phyloP scores from a whole-genome alignment of 1,140 invertebrate species.

The Megalonaias nervosa region DNA sequence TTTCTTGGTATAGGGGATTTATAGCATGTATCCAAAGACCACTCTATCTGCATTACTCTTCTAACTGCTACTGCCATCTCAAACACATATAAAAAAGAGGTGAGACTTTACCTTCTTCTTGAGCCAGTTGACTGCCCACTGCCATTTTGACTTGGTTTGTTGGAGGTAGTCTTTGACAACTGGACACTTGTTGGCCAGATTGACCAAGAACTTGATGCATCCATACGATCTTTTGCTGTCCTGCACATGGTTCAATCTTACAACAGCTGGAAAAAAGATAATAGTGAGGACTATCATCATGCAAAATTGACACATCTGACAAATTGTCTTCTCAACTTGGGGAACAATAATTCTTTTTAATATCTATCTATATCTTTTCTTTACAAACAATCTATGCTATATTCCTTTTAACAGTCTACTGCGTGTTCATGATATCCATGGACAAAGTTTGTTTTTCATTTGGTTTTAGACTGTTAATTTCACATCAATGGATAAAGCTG shows the following conservation, averaged over 20 bases:
- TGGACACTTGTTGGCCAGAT: slow-evolving; percentile 67
- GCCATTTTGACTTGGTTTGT: slow-evolving; percentile 72
- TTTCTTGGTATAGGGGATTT: too few relatives aligned
- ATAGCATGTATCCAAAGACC: too few relatives aligned
- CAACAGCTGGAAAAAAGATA: slow-evolving; percentile 59
- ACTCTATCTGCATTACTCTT: too few relatives aligned
- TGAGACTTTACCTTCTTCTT: slow-evolving; percentile 66
- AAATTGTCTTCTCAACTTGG: neutral
- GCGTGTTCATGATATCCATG: too few relatives aligned
- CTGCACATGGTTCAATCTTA: slow-evolving; percentile 66
- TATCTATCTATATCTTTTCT: too few relatives aligned
- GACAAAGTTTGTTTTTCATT: too few relatives aligned
- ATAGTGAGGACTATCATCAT: neutral
- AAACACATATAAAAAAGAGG: neutral
- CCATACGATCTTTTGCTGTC: slow-evolving; percentile 73
- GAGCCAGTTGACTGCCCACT: slow-evolving; percentile 75
- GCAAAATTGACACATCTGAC: neutral
- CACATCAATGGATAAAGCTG: too few relatives aligned
- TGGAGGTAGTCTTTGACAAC: slow-evolving; percentile 71
- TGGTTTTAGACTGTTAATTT: too few relatives aligned
- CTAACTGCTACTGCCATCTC: too few relatives aligned
- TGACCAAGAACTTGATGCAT: slow-evolving; percentile 74
- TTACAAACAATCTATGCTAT: too few relatives aligned
- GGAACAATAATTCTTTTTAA: too few relatives aligned
- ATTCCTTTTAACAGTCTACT: too few relatives aligned